These are phyloP conservation scores for Triplophysa rosa DNA, from an alignment of 2,113 vertebrate genomes.

Conservation along the genomic window DNA sequence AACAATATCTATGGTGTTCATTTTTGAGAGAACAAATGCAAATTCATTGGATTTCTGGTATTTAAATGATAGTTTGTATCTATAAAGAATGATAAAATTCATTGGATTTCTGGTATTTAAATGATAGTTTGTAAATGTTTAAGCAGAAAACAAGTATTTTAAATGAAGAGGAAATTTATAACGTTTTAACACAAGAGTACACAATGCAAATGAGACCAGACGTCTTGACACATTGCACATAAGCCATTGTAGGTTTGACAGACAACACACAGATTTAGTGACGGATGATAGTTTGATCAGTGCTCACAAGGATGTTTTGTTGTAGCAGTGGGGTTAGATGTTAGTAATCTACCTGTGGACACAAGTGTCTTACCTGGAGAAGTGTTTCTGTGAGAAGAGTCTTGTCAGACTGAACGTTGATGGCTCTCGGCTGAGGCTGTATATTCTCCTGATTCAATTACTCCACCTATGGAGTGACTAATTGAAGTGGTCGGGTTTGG, in stretches of 20 bases:
- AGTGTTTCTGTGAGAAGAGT: conserved; percentile 65
- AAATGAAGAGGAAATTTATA: background rate
- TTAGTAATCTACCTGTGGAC: conserved; percentile 35
- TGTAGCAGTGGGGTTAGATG: background rate
- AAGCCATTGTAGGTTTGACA: background rate
- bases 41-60: background rate
- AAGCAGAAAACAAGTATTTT: background rate
- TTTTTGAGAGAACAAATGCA: background rate
- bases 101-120: background rate
- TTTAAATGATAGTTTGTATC: background rate
- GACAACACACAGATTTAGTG: conserved; percentile 52
- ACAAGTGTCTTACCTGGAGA: conserved; percentile 53
- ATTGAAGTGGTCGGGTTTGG: conserved; percentile 64
- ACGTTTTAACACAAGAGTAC: background rate
- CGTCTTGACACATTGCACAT: background rate
- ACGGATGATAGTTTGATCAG: background rate
- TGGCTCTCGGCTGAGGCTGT: conserved; percentile 37
- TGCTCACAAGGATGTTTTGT: background rate
- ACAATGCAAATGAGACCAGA: background rate
- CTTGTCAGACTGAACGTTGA: conserved; percentile 67
- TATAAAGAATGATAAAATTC: background rate
- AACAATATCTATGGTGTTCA: too few species aligned
- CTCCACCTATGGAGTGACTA: conserved; percentile 74
- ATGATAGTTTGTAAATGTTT: too few species aligned
- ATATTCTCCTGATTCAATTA: conserved; percentile 74